Evolutionary conservation across 1,140 invertebrate genomes (phyloP).

Genomic region (Mycetomoellerius zeteki): DNA sequence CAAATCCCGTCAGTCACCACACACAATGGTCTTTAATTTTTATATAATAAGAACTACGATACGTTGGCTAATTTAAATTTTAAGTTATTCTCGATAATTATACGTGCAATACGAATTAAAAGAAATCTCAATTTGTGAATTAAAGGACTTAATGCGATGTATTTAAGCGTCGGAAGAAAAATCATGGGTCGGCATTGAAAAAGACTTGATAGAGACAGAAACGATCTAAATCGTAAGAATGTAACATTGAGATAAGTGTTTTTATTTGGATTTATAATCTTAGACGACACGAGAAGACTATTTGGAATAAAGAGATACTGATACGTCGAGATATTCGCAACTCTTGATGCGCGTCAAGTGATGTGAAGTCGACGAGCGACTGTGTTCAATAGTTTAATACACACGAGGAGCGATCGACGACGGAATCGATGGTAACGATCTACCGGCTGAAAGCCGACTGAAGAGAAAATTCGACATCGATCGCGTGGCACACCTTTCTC

Average conservation of each 20-base stretch:
- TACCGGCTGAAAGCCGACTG: slow-evolving; percentile 70
- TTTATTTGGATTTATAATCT: slow-evolving; percentile 7
- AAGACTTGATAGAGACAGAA: background rate
- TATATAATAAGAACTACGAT: background rate
- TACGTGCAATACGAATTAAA: background rate
- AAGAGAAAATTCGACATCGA: slow-evolving; percentile 66
- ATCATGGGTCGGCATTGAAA: background rate
- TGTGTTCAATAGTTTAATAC: background rate
- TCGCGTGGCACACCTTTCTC: slow-evolving; percentile 67
- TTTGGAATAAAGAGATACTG: background rate
- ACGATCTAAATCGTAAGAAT: background rate
- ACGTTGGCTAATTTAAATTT: background rate
- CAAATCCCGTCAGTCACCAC: background rate
- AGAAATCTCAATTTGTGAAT: background rate
- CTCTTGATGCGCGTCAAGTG: background rate
- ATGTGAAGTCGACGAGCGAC: background rate
- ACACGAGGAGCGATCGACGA: slow-evolving; percentile 38
- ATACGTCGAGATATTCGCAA: background rate
- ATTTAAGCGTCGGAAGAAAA: background rate
- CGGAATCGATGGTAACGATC: slow-evolving; percentile 66
- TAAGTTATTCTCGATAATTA: background rate
- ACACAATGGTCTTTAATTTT: background rate
- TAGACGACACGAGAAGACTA: background rate
- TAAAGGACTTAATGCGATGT: background rate
- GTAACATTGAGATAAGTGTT: background rate